Conservation (phyloP, 2,888 invertebrate species). For the Dermolepida albohirtum region DNA sequence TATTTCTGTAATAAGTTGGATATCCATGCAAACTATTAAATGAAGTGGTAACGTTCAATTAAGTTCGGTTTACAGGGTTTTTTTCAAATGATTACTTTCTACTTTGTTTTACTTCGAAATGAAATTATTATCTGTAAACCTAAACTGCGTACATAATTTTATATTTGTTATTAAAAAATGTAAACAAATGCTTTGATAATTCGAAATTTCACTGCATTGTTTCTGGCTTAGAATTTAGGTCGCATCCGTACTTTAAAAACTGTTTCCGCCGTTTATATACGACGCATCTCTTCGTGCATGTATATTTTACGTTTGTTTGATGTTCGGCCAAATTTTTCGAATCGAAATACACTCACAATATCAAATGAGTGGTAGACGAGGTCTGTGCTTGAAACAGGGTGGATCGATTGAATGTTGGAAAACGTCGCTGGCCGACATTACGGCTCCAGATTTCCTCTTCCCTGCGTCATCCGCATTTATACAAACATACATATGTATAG, state of each 20-base stretch:
- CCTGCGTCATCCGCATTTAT: constrained; percentile 15
- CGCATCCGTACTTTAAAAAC: constrained; percentile 6
- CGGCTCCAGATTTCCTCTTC: constrained; percentile 49
- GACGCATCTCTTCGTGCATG: constrained; percentile 7
- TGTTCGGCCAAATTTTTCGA: constrained; percentile 30
- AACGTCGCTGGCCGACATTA: constrained; percentile 48
- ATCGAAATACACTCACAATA: constrained; percentile 33
- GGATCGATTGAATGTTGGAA: constrained; percentile 48
- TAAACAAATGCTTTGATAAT: not conserved
- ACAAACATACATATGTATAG: too few species aligned
- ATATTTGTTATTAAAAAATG: too few species aligned
- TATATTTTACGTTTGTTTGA: constrained; percentile 31
- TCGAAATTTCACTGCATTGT: not conserved
- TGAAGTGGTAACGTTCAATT: too few species aligned
- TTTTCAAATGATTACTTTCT: too few species aligned
- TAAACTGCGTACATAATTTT: too few species aligned
- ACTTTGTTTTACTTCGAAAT: too few species aligned
- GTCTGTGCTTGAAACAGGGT: constrained; percentile 31
- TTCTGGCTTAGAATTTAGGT: constrained; percentile 24
- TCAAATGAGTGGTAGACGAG: constrained; percentile 36
- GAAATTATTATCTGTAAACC: too few species aligned
- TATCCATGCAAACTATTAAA: too few species aligned
- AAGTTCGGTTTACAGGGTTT: too few species aligned
- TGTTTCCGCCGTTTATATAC: constrained; percentile 17
- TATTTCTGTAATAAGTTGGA: too few species aligned